phyloP scores from a whole-genome alignment of 2,888 invertebrate species.

The Macaria liturata region DNA sequence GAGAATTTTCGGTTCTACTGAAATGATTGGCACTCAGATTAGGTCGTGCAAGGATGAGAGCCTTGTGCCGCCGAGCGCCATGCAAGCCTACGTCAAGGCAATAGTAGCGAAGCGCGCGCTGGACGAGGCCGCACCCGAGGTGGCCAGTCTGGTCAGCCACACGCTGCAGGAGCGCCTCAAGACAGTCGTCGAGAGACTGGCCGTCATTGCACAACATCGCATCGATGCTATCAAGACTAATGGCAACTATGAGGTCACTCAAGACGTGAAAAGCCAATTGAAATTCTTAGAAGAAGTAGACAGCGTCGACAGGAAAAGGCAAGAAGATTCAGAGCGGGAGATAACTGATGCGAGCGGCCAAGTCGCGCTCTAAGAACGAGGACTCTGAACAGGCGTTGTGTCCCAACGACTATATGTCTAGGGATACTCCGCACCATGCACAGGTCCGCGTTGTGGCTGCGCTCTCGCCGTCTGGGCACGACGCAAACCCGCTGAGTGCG shows the following conservation, averaged over 20 bases:
- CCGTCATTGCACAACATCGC: conserved; percentile 96
- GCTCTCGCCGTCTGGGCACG: no score
- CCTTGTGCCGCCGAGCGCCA: conserved; percentile 89
- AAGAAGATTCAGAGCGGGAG: conserved; percentile 97
- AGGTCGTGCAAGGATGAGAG: conserved; percentile 96
- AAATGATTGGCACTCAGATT: conserved; percentile 94
- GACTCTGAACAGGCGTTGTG: conserved; percentile 99
- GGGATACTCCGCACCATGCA: no score
- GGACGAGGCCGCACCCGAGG: conserved; percentile 93
- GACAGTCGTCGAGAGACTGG: conserved; percentile 94
- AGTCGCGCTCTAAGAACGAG: conserved; percentile 97
- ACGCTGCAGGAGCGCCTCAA: conserved; percentile 97
- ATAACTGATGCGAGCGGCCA: conserved; percentile 96
- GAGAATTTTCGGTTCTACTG: conserved; percentile 95
- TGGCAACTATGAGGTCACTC: conserved; percentile 92
- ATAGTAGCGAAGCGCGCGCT: conserved; percentile 90
- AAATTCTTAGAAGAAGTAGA: conserved; percentile 98
- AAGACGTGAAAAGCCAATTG: conserved; percentile 95
- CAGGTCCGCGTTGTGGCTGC: no score
- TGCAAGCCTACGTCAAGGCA: conserved; percentile 90
- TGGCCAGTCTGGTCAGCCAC: conserved; percentile 95
- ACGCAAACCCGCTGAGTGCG: no score
- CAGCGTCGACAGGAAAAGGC: conserved; percentile 94
- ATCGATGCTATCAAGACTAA: conserved; percentile 94
- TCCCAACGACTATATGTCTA: no score